Evolutionary conservation across 2,888 invertebrate genomes (phyloP).

Genomic region (Drosophila leonis): DNA sequence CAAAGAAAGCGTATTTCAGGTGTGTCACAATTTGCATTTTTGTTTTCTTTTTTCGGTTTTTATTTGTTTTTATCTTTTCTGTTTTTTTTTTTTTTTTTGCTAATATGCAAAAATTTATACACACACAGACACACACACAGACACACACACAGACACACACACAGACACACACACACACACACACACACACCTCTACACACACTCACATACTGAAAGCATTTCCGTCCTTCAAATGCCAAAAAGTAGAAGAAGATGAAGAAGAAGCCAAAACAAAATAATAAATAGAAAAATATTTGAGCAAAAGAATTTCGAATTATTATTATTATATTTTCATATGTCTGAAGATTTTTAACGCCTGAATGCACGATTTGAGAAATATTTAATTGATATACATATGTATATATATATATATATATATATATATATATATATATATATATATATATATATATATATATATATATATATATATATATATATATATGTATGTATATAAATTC

Average conservation of each 20-base stretch:
- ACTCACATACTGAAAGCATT: constrained; percentile 53
- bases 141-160: constrained; percentile 35
- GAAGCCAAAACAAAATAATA: background rate
- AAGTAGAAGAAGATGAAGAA: constrained; percentile 3
- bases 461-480: background rate
- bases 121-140: constrained; percentile 48
- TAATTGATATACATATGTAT: constrained; percentile 6
- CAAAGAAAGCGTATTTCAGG: constrained; percentile 14
- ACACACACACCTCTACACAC: constrained; percentile 43
- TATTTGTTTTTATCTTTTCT: constrained; percentile 50
- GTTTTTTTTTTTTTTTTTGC: constrained; percentile 51
- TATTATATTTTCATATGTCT: constrained; percentile 28
- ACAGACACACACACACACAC: constrained; percentile 34
- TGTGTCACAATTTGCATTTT: constrained; percentile 6
- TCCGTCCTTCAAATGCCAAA: constrained; percentile 74
- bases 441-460: background rate
- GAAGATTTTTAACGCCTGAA: constrained; percentile 49
- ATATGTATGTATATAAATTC: background rate
- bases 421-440: background rate
- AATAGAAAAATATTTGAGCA: constrained; percentile 25
- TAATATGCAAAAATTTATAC: constrained; percentile 71
- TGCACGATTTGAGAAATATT: constrained; percentile 58
- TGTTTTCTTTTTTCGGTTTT: constrained; percentile 11
- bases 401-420: background rate
- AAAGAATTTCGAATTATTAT: constrained; percentile 50